Conservation (phyloP, 2,888 invertebrate genomes). For the Alsophila aescularia region DNA sequence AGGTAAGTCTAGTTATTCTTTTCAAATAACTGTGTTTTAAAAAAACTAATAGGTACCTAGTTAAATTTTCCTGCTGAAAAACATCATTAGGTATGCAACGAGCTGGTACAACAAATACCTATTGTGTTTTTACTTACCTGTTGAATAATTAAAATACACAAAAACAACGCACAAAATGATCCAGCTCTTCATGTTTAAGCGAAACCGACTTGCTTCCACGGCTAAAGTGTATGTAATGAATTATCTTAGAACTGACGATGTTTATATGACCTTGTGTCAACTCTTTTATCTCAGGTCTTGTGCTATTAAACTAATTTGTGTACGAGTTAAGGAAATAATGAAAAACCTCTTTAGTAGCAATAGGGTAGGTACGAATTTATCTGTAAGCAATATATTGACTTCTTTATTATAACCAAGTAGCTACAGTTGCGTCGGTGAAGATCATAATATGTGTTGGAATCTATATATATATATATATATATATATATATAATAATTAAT, state of each 20-base stretch:
- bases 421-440: too few species aligned
- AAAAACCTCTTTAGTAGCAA: constrained; percentile 8
- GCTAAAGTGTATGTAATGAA: constrained; percentile 15
- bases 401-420: too few species aligned
- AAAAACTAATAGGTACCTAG: too few species aligned
- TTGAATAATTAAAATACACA: constrained; percentile 37
- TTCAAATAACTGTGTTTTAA: too few species aligned
- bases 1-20: too few species aligned
- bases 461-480: too few species aligned
- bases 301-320: constrained; percentile 34
- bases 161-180: constrained; percentile 37
- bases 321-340: constrained; percentile 27
- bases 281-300: constrained; percentile 33
- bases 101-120: not conserved
- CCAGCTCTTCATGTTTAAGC: constrained; percentile 40
- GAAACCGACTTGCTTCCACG: constrained; percentile 17
- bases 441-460: too few species aligned
- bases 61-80: too few species aligned
- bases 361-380: not conserved
- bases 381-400: too few species aligned
- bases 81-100: too few species aligned
- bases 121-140: constrained; percentile 38
- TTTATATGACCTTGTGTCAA: constrained; percentile 34
- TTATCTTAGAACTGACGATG: constrained; percentile 11
- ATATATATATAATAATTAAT: too few species aligned